Evolutionary conservation across 2,113 vertebrate species (phyloP).

Genomic region (Percopsis transmontana): DNA sequence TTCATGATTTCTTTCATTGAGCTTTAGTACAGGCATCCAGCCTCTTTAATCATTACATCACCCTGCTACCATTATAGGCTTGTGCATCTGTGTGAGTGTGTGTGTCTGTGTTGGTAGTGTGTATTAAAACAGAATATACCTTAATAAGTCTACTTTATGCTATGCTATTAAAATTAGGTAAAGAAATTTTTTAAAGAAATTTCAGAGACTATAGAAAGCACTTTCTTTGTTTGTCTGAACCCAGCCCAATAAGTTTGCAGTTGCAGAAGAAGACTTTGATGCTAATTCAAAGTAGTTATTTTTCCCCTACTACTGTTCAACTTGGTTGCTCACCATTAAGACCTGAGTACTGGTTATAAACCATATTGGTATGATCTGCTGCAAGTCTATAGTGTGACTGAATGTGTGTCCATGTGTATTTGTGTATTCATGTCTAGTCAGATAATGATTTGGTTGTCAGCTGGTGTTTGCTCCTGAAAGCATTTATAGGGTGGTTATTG

Average conservation of each 20-base stretch:
- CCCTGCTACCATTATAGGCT: too few species aligned
- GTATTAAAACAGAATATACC: too few species aligned
- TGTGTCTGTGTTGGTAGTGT: background rate
- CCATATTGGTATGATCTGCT: conserved; percentile 14
- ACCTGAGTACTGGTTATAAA: background rate
- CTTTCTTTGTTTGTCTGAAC: too few species aligned
- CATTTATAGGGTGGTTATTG: conserved; percentile 46
- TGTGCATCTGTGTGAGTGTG: background rate
- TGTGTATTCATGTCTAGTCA: background rate
- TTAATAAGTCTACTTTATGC: too few species aligned
- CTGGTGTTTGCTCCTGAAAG: conserved; percentile 69
- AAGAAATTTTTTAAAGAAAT: too few species aligned
- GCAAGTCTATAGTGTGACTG: conserved; percentile 12
- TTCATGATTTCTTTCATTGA: too few species aligned
- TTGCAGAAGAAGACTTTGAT: background rate
- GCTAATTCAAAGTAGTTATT: too few species aligned
- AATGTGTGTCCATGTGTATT: conserved; percentile 3
- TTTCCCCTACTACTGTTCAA: background rate
- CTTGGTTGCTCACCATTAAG: conserved; percentile 10
- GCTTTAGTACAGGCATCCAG: too few species aligned
- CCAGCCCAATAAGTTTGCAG: too few species aligned
- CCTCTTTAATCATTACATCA: too few species aligned
- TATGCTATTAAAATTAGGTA: too few species aligned
- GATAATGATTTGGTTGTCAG: conserved; percentile 72
- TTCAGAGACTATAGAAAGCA: too few species aligned